Base-by-base conservation (phyloP, 2,888 invertebrate species). In the Eupithecia inturbata region DNA sequence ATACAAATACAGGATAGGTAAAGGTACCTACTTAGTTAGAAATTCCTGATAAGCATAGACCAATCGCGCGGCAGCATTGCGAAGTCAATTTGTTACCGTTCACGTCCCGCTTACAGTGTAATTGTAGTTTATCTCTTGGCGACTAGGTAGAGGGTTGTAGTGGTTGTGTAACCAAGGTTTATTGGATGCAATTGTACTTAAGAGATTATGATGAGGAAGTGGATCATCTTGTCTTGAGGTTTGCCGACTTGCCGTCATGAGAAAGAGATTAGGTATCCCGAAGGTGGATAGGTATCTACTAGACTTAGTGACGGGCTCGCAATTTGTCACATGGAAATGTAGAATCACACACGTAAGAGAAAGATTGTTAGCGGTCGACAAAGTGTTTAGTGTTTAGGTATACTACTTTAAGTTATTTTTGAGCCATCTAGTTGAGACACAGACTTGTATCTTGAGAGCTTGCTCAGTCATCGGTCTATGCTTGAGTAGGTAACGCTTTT, bases 111-210 rank as follows among this genome's bases (percentile, higher is more conserved):
- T 26, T 12, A 66, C 66, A 3, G 39, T 66, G 39, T 66, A 39
- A 66, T 26, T 66, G 66, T 39, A 39, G 2, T 26, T 39, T 31
- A 62, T 19, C 39, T 66, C 36, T 49, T 72, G 41, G 45, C 70
- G 49, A 76, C 71, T 68, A 26, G 57, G 57, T 26, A 26, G 68
- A 73, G 73, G 76, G 68, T 83, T 77, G 76, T 73, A 39, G 62
- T 73, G 57, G 57, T 76, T 79, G 80, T 79, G 73, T 82, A 77
- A 81, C 82, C 82, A 82, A 82, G 82, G 82, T 85, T 85, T 87
- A 84, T 84, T 82, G 82, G 66, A 75, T 78, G 80, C 78, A 77
- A 79, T 82, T 79, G 78, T 70, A 78, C 72, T 77, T 73, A 70
- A 72, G 66, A 75, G 77, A 76, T 63, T 75, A 75, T 73, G 60